Conservation (phyloP, 1,140 invertebrate genomes). For the Tetranychus urticae region DNA sequence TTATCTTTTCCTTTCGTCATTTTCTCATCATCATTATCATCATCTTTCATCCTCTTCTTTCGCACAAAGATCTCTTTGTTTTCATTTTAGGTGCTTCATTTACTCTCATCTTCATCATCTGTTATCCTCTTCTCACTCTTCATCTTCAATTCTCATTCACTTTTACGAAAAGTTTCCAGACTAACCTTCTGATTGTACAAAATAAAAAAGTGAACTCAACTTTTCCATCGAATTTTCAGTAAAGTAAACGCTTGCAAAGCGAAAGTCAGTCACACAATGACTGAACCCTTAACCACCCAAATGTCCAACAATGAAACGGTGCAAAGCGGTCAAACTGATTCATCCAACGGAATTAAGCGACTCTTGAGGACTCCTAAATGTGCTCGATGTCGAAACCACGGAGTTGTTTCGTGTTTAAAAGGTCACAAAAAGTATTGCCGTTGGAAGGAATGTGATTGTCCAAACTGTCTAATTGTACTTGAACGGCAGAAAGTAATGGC, state of each 20-base stretch:
- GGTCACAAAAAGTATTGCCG: slow-evolving; percentile 91
- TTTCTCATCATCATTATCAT: too few relatives aligned
- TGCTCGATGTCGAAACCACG: slow-evolving; percentile 90
- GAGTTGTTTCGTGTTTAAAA: slow-evolving; percentile 87
- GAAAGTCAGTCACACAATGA: not conserved
- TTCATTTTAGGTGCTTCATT: too few relatives aligned
- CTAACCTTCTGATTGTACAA: too few relatives aligned
- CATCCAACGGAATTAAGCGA: not conserved
- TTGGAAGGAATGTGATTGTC: slow-evolving; percentile 83
- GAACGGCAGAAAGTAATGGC: slow-evolving; percentile 97
- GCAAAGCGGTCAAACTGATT: slow-evolving; percentile 50
- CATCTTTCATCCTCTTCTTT: not conserved
- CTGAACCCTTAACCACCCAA: not conserved
- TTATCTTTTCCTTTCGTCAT: not conserved
- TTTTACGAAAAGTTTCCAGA: too few relatives aligned
- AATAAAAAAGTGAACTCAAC: too few relatives aligned
- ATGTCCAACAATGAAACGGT: slow-evolving; percentile 23
- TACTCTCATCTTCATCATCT: too few relatives aligned
- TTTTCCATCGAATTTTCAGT: too few relatives aligned
- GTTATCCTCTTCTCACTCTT: too few relatives aligned
- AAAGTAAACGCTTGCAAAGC: too few relatives aligned
- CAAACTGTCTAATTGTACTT: slow-evolving; percentile 94
- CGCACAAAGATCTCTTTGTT: too few relatives aligned
- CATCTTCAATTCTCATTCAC: too few relatives aligned
- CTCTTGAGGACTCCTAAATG: slow-evolving; percentile 69